Evolutionary conservation across 92 coral and sea anemone genomes (phyloP), one percentile per base, ranked within the genome.

Genomic region (Umimayanthus kanabou): DNA sequence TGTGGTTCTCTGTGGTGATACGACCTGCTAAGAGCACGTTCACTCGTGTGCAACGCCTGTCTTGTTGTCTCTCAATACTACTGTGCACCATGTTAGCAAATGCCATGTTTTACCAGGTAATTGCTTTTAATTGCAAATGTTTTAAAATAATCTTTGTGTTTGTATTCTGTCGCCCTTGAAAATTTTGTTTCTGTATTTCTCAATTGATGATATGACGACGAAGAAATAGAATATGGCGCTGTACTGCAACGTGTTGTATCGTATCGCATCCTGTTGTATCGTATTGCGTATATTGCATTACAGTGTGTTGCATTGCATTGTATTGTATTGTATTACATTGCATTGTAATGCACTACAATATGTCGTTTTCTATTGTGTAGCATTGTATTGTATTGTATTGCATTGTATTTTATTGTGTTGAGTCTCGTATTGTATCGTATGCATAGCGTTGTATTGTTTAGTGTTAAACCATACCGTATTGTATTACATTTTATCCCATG

Each of bases 11-110:
- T 0, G 98, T 96, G 28, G 87, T 96, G 4, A 92, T 93, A 11
- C 94, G 99, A 26, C 99, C 99, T 2, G 95, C 98, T 7, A 94
- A 95, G 81, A 96, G 99, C 80, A 96, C 88, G 10, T 96, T 96
- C 86, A 96, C 99, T 1, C 98, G 99, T 16, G 98, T 96, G 11
- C 99, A 96, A 76, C 95, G 99, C 25, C 86, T 96, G 70, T 93
- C 99, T 3, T 96, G 99, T 50, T 96, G 99, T 76, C 80, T 96
- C 29, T 96, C 98, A 53, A 77, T 96, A 5, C 90, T 96, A 49
- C 89, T 96, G 11, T 90, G 95, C 67, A 96, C 99, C 25, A 96
- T 96, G 99, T 84, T 96, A 26, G 99, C 99, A 76, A 96, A 96
- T 90, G 98, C 98, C 43, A 96, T 96, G 99, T 96, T 96, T 84